Evolutionary conservation across 2,888 invertebrate species (phyloP), one percentile per base, ranked within the genome.

Genomic region (Andrena fulva): DNA sequence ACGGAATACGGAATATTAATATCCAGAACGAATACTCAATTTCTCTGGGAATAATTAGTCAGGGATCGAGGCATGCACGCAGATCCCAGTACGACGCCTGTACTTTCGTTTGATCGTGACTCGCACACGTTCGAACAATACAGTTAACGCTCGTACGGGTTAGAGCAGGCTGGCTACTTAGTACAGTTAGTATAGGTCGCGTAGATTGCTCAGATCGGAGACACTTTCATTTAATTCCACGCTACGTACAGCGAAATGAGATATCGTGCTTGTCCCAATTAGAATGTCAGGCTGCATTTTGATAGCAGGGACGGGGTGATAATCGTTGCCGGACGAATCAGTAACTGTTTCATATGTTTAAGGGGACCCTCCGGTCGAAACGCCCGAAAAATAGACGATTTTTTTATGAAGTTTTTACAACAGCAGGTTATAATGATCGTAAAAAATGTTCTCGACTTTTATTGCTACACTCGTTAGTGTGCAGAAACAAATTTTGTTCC

Each of bases 211-310:
- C 29, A 24, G 64, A 66, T 73, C 29, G 50, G 77, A 72, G 72
- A 68, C 68, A 73, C 68, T 78, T 78, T 78, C 78, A 62, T 73
- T 78, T 68, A 78, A 78, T 66, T 67, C 35, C 31, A 56, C 42
- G 62, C 60, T 52, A 16, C 67, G 62, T 67, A 42, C 77, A 35
- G 50, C 48, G 73, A 27, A 63, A 68, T 29, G 64, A 76, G 71
- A 77, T 62, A 71, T 54, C 62, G 48, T 33, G 71, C 10, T 67
- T 62, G 80, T 33, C 62, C 70, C 60, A 80, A 77, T 77, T 80
- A 77, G 60, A 80, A 54, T 54, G 60, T 33, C 70, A n/a, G n/a
- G 62, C 64, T 69, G 35, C 69, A 66, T 66, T 75, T 75, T 52
- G 64, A 75, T 75, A 64, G 69, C 27, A 42, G 35, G 24, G 56